Evolutionary conservation across 2,797 vertebrate species (phyloP), one percentile per base, ranked within the genome.

Genomic region (Clamator glandarius): DNA sequence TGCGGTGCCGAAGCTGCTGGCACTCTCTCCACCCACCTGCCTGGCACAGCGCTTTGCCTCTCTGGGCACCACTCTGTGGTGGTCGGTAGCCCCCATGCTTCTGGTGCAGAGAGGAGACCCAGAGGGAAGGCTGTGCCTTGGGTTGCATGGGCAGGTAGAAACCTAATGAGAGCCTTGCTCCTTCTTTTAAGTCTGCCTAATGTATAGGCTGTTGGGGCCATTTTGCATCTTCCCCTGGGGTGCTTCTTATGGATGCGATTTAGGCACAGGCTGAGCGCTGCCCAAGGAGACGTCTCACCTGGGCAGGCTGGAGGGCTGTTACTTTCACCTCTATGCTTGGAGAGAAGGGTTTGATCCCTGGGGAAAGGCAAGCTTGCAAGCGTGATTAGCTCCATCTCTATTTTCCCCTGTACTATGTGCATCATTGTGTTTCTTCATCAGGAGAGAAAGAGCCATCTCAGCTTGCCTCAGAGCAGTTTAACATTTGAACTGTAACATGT

Each of bases 191-290:
- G 52, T 54, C 46, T 52, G 33, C 39, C 12, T 54, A 33, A 54
- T 48, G 28, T 17, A 50, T 0, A 1, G 52, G 46, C 33, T 3
- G 0, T 54, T 1, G 1, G 31, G 8, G 31, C 41, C 23, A 50
- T 55, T 55, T n/a, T 55, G 31, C 15, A 11, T n/a, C 25, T 67
- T 67, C 18, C 18, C 12, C 41, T 35, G 33, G 44, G 26, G 17
- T 33, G 25, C 29, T 73, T 54, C 21, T 42, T 25, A n/a, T 0
- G 1, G 35, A 26, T 42, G 54, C 18, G n/a, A 52, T 18, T 42
- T 28, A 28, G 31, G 41, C 26, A 26, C 2, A 0, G 12, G 46
- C 29, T 48, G 80, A 39, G 21, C 16, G 18, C 39, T 78, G 39
- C 9, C 28, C 17, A 3, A 16, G 29, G 42, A 61, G 23, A 23